phyloP scores from a whole-genome alignment of 2,797 vertebrate genomes.

The Rhabdophis nuchalis region DNA sequence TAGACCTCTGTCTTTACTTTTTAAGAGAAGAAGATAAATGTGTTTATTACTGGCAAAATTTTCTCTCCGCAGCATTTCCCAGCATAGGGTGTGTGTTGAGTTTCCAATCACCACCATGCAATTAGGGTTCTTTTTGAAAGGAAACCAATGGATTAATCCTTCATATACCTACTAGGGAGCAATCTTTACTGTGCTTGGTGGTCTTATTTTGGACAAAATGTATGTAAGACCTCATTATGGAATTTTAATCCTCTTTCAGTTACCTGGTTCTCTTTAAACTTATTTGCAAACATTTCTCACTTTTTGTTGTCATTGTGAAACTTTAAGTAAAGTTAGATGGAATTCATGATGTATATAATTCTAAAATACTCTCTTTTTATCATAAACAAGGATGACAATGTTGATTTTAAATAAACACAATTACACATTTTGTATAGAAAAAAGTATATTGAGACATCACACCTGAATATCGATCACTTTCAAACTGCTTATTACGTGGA shows the following conservation, averaged over 20 bases:
- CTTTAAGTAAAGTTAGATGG: not conserved
- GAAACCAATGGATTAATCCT: not conserved
- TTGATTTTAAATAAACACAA: not conserved
- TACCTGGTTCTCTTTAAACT: not conserved
- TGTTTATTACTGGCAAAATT: not conserved
- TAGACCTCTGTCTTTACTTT: not conserved
- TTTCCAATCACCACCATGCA: not conserved
- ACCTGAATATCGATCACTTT: not conserved
- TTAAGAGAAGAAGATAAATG: not conserved
- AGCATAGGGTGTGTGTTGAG: not conserved
- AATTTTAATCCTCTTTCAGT: not conserved
- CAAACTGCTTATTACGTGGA: conserved; percentile 5
- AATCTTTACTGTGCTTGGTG: not conserved
- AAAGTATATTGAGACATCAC: not conserved
- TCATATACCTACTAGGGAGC: not conserved
- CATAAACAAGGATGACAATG: not conserved
- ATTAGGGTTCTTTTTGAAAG: not conserved
- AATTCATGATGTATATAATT: not conserved
- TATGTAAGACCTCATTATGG: not conserved
- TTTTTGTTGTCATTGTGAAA: not conserved
- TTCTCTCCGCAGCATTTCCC: not conserved
- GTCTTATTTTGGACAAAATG: not conserved
- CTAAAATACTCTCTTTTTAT: not conserved
- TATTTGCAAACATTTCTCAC: not conserved
- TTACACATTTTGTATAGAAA: not conserved